These are phyloP conservation scores for Drosophila tanythrix DNA, from an alignment of 2,888 invertebrate genomes.

Conservation along the genomic window DNA sequence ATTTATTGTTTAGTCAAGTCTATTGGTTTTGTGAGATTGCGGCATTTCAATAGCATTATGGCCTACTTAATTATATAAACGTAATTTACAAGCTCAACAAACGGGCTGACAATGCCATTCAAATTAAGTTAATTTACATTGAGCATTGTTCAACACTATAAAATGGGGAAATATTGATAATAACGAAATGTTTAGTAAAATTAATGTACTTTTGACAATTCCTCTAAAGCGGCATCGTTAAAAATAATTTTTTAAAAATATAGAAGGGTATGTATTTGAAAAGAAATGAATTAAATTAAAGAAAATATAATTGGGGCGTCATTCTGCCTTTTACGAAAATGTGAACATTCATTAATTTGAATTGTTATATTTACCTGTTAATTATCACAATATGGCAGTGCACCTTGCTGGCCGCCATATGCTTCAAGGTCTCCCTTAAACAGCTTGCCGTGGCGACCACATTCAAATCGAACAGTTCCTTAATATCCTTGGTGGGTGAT, in stretches of 20 bases:
- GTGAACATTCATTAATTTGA: background rate
- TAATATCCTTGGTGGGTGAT: constrained; percentile 80
- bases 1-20: constrained; percentile 34
- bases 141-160: background rate
- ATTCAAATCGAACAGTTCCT: constrained; percentile 85
- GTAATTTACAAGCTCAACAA: constrained; percentile 1
- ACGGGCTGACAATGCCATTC: constrained; percentile 12
- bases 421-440: constrained; percentile 86
- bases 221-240: background rate
- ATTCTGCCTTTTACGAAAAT: too few species aligned
- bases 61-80: constrained; percentile 28
- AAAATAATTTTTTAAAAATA: background rate
- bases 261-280: background rate
- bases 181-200: too few species aligned
- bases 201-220: background rate
- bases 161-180: background rate
- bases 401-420: constrained; percentile 86
- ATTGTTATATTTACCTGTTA: constrained; percentile 86
- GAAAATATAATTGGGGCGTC: background rate
- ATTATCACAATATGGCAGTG: constrained; percentile 88
- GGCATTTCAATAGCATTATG: background rate
- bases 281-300: background rate
- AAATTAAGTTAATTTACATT: constrained; percentile 4
- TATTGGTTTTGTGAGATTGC: constrained; percentile 34
- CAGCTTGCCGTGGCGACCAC: constrained; percentile 87